Percentiles rank a stretch among this genome's conserved stretches.
Conservation (phyloP, 64 coral and sea anemone species). For the Montipora efflorescens region DNA sequence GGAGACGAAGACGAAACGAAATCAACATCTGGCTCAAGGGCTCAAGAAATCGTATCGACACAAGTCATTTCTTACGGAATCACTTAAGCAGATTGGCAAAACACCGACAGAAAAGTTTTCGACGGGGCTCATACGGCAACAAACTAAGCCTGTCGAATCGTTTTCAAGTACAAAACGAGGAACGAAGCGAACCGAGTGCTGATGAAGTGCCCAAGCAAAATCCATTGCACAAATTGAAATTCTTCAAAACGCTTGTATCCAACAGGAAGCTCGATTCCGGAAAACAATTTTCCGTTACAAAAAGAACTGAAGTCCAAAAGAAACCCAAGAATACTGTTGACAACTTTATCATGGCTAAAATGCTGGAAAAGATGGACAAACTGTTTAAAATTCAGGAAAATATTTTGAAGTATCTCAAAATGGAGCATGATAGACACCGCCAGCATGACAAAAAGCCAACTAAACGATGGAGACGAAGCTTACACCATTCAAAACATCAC, state of each 20-base stretch:
- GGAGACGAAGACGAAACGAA: slow-evolving; percentile 72
- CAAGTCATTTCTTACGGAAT: slow-evolving; percentile 69
- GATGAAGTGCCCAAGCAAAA: not conserved
- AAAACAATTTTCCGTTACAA: not conserved
- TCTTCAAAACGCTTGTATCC: slow-evolving; percentile 21
- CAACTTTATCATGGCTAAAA: slow-evolving; percentile 37
- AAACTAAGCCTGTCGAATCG: not conserved
- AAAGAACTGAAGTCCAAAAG: not conserved
- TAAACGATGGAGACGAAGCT: slow-evolving; percentile 20
- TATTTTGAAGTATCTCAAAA: slow-evolving; percentile 46
- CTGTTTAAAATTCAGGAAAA: slow-evolving; percentile 29
- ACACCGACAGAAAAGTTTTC: not conserved
- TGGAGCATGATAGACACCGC: slow-evolving; percentile 8
- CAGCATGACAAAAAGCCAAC: not conserved
- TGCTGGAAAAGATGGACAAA: slow-evolving; percentile 46
- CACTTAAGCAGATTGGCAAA: not conserved
- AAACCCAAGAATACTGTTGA: slow-evolving; percentile 10
- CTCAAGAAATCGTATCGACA: slow-evolving; percentile 86
- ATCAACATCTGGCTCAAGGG: slow-evolving; percentile 94
- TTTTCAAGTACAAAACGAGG: not conserved
- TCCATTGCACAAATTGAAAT: not conserved
- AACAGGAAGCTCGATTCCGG: slow-evolving; percentile 29
- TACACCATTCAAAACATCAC: slow-evolving; percentile 16
- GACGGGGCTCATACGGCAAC: not conserved
- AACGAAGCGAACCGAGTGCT: not conserved